phyloP scores from a whole-genome alignment of 2,888 invertebrate species.

The Acanthosepion pharaonis region DNA sequence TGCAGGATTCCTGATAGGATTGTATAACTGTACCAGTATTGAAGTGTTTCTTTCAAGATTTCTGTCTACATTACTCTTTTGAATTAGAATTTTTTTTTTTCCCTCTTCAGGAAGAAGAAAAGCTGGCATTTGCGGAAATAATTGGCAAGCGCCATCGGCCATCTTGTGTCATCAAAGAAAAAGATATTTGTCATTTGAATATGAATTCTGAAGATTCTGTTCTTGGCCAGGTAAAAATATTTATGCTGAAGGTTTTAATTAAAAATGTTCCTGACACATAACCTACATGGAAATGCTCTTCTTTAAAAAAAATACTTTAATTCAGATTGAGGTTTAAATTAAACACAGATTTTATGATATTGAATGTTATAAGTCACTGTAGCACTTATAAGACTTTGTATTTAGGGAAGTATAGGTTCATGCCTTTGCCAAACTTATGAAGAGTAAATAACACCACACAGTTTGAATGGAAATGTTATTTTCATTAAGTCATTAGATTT shows the following conservation, averaged over 20 bases:
- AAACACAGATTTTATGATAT: too few species aligned
- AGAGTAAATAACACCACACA: too few species aligned
- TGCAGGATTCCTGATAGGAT: conserved; percentile 72
- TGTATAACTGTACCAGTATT: conserved; percentile 64
- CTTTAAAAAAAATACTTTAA: too few species aligned
- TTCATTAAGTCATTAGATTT: too few species aligned
- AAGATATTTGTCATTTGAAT: not conserved
- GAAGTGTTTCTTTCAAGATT: not conserved
- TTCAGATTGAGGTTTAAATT: too few species aligned
- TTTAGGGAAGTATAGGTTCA: too few species aligned
- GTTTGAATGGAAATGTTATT: too few species aligned
- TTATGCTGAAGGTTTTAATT: not conserved
- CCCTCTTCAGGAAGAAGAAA: conserved; percentile 34
- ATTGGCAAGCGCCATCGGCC: not conserved
- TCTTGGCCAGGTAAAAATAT: not conserved
- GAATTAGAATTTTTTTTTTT: not conserved
- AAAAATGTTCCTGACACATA: too few species aligned
- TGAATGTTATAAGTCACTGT: too few species aligned
- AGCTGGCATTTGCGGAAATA: not conserved
- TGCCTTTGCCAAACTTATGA: too few species aligned
- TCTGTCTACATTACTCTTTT: not conserved
- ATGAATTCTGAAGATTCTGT: not conserved
- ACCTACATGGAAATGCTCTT: too few species aligned
- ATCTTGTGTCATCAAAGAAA: not conserved
- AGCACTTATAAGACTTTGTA: too few species aligned